Conservation (phyloP, 2,888 invertebrate species). For the Eugnorisma glareosa region DNA sequence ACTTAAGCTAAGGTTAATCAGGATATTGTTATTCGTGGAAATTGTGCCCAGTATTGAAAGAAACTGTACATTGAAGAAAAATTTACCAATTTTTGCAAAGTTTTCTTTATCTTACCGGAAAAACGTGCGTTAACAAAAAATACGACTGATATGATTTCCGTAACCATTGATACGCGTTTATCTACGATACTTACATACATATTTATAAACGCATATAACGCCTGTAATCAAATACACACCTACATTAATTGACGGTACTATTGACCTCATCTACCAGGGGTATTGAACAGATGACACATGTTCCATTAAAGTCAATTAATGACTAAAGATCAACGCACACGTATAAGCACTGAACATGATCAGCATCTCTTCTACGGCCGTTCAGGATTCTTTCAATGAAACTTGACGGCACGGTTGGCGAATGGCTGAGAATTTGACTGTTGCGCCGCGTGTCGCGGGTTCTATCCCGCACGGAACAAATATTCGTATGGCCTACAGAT, state of each 20-base stretch:
- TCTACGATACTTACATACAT: background rate
- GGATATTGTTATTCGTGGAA: background rate
- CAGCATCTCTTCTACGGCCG: background rate
- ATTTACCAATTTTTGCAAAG: background rate
- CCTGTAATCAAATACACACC: background rate
- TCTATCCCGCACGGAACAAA: background rate
- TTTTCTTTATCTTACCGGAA: conserved; percentile 27
- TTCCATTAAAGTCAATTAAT: conserved; percentile 3
- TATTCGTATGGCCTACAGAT: background rate
- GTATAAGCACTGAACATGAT: background rate
- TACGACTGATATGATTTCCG: conserved; percentile 26
- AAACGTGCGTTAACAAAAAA: conserved; percentile 13
- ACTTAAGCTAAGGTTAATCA: background rate
- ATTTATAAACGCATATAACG: conserved; percentile 5
- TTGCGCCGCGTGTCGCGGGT: background rate
- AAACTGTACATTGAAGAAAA: background rate
- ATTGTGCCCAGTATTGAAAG: background rate
- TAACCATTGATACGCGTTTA: conserved; percentile 19
- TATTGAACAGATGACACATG: conserved; percentile 16
- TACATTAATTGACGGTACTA: conserved; percentile 13
- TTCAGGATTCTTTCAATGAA: background rate
- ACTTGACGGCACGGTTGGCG: background rate
- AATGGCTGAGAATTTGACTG: background rate
- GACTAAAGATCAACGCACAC: conserved; percentile 4
- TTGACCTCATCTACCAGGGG: conserved; percentile 22